Base-by-base conservation (phyloP, 2,113 vertebrate species). In the Petrocephalus zakoni region DNA sequence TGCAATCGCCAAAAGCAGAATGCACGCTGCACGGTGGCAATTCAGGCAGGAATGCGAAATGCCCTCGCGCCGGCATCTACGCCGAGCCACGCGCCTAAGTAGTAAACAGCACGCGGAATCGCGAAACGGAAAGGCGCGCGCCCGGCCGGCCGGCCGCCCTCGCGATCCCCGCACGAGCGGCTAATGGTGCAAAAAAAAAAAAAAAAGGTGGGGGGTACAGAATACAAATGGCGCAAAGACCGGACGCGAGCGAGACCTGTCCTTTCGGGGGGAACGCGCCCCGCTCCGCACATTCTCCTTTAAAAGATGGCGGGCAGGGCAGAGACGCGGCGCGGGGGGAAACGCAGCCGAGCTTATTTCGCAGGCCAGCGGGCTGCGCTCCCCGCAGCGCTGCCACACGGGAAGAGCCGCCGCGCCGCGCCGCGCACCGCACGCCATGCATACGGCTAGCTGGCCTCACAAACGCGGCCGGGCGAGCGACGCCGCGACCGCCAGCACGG, bases 251-350 rank as follows among this genome's bases (percentile, higher is more conserved):
- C 49, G 46, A 85, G 64, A 72, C 34, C 49, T 58, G 55, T 87
- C 86, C 72, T 89, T 82, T 58, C 29, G 19, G 56, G 29, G 47
- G 47, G 42, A 84, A 84, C 47, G 8, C n/a, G 64, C 72, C 58
- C 51, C 37, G 11, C 88, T 87, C 68, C 83, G 88, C 84, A 90
- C 91, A 91, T 94, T 93, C 94, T 91, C 94, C 93, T 94, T 94
- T 94, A 96, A 96, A 98, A 98, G 97, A 98, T 98, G 97, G 97
- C 97, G 97, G 97, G 97, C 97, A 95, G 93, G 94, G 92, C 90
- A 91, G 90, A 89, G 92, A 92, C 87, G 87, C 90, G 91, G 88
- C 90, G 84, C 91, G 91, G 91, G 86, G 89, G 87, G 92, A 90
- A 90, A 90, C 37, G 93, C 92, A 91, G 92, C 89, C 91, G 89